phyloP scores from a whole-genome alignment of 2,888 invertebrate genomes.

The Diadromus collaris region DNA sequence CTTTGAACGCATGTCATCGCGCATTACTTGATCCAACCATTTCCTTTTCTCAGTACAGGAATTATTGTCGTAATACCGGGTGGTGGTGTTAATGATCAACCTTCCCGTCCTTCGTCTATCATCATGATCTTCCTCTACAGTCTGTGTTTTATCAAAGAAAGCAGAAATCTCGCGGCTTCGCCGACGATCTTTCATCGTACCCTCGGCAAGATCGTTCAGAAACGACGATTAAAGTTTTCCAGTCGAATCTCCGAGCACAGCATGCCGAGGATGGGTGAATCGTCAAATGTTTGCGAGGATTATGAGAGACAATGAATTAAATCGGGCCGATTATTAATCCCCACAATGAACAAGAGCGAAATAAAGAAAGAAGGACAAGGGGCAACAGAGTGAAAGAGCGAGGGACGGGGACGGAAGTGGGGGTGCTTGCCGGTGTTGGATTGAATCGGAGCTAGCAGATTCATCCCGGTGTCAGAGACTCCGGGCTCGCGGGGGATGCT shows the following conservation, averaged over 20 bases:
- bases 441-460: slow-evolving; percentile 53
- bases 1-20: not conserved
- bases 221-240: slow-evolving; percentile 38
- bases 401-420: slow-evolving; percentile 43
- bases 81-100: not conserved
- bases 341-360: slow-evolving; percentile 35
- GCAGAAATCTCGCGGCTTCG: not conserved
- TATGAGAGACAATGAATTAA: slow-evolving; percentile 56
- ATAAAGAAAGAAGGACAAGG: slow-evolving; percentile 33
- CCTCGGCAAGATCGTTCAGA: not conserved
- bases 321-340: slow-evolving; percentile 63
- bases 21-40: too few species aligned
- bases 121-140: not conserved
- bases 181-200: slow-evolving; percentile 15
- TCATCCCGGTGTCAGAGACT: slow-evolving; percentile 54
- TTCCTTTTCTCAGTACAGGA: too few species aligned
- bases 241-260: slow-evolving; percentile 3
- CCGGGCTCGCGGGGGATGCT: slow-evolving; percentile 26
- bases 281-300: slow-evolving; percentile 53
- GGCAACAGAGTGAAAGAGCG: slow-evolving; percentile 51
- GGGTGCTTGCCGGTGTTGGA: slow-evolving; percentile 35
- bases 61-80: not conserved
- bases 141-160: not conserved
- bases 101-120: not conserved
- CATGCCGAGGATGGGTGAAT: slow-evolving; percentile 2